These are phyloP conservation scores for Varanus salvator DNA, from an alignment of 2,113 vertebrate genomes.

Conservation along the genomic window DNA sequence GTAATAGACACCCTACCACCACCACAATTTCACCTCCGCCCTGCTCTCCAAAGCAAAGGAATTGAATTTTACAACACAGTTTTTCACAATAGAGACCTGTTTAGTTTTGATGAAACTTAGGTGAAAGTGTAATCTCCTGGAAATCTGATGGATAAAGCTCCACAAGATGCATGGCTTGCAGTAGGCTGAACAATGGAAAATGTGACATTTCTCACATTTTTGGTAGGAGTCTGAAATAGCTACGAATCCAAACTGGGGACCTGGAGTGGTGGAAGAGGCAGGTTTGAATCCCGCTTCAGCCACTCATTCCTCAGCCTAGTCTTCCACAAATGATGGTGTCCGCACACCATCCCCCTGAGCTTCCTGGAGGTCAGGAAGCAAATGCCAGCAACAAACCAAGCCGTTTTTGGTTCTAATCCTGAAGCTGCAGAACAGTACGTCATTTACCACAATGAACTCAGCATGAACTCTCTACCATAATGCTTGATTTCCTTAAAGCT, in stretches of 20 bases:
- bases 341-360: no score
- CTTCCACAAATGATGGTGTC: neutral
- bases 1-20: conserved; percentile 19
- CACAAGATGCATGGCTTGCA: conserved; percentile 31
- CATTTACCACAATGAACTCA: conserved; percentile 53
- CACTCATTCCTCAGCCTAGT: neutral
- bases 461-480: conserved; percentile 55
- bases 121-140: conserved; percentile 58
- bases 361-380: neutral
- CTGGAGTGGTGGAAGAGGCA: neutral
- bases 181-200: conserved; percentile 43
- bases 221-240: conserved; percentile 13
- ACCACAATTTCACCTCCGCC: conserved; percentile 26
- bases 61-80: conserved; percentile 58
- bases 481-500: conserved; percentile 41
- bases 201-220: conserved; percentile 49
- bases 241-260: neutral
- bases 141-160: conserved; percentile 54
- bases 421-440: conserved; percentile 34
- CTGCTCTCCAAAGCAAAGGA: conserved; percentile 50
- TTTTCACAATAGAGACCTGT: conserved; percentile 46
- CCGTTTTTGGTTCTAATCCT: neutral
- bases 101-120: conserved; percentile 56
- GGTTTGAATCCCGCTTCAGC: neutral
- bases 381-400: neutral